A percentile compares a stretch with the other conserved stretches of the same genome.
Evolutionary conservation across 2,888 invertebrate species (phyloP).

Genomic region (Heterodera filipjevi): DNA sequence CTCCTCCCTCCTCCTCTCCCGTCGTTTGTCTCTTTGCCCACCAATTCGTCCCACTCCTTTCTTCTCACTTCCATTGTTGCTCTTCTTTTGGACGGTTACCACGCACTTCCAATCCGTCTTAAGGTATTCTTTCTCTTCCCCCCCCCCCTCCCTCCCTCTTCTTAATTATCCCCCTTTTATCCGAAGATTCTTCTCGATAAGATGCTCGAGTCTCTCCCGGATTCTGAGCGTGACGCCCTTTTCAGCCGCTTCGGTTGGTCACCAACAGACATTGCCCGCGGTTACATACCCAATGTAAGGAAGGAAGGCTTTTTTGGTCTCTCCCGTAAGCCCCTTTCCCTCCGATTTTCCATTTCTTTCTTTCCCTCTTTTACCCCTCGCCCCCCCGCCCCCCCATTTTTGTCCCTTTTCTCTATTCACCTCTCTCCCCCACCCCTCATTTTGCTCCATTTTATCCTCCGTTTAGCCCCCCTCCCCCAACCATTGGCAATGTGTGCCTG

Average conservation of each 20-base stretch:
- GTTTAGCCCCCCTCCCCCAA: neutral
- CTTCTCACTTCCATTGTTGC: slow-evolving; percentile 8
- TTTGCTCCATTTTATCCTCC: neutral
- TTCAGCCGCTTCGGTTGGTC: slow-evolving; percentile 31
- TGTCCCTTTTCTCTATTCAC: neutral
- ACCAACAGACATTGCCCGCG: slow-evolving; percentile 26
- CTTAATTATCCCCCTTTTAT: too few species aligned
- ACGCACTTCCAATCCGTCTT: slow-evolving; percentile 32
- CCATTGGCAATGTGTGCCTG: slow-evolving; percentile 22
- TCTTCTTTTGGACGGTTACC: slow-evolving; percentile 20
- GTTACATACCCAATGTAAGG: slow-evolving; percentile 23
- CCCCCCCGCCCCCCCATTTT: neutral
- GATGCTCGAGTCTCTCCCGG: slow-evolving; percentile 26
- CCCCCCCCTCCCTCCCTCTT: neutral
- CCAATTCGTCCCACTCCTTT: neutral
- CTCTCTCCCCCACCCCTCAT: too few species aligned
- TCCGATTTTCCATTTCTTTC: too few species aligned
- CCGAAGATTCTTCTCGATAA: slow-evolving; percentile 26
- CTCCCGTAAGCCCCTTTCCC: too few species aligned
- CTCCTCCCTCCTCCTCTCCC: neutral
- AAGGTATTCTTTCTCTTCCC: slow-evolving; percentile 1
- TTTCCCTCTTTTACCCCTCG: neutral
- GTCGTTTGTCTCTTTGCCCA: neutral
- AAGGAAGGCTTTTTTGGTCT: too few species aligned
- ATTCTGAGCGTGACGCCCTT: slow-evolving; percentile 10